phyloP scores from a whole-genome alignment of 2,888 invertebrate species.

The Sarcophaga variegata region DNA sequence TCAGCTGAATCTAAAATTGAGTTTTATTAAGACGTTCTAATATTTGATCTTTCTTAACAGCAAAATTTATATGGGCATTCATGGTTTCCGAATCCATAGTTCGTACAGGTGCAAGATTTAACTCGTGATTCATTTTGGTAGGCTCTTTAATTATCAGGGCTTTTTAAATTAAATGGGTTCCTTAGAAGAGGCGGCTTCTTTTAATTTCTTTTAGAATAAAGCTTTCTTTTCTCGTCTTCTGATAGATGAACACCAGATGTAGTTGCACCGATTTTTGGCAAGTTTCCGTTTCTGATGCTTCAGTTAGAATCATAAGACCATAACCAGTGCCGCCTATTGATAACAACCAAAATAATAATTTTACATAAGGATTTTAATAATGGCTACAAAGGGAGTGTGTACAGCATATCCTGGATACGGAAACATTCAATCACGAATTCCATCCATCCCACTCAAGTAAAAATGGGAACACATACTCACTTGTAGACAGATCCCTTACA shows the following conservation, averaged over 20 bases:
- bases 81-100: constrained; percentile 36
- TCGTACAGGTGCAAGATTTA: constrained; percentile 24
- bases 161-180: constrained; percentile 74
- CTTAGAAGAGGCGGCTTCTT: constrained; percentile 73
- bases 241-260: constrained; percentile 64
- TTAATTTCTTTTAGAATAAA: constrained; percentile 76
- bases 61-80: constrained; percentile 16
- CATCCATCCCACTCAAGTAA: too few species aligned
- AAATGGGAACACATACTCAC: too few species aligned
- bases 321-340: constrained; percentile 85
- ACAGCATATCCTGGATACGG: too few species aligned
- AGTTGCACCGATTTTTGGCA: constrained; percentile 74
- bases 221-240: constrained; percentile 77
- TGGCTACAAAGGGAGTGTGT: too few species aligned
- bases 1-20: too few species aligned
- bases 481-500: too few species aligned
- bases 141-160: constrained; percentile 70
- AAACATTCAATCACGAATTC: too few species aligned
- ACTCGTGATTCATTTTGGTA: constrained; percentile 47
- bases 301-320: constrained; percentile 83
- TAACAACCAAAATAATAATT: constrained; percentile 84
- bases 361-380: constrained; percentile 77
- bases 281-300: constrained; percentile 82
- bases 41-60: constrained; percentile 76
- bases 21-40: constrained; percentile 79